Evolutionary conservation across 2,113 vertebrate genomes (phyloP).

Genomic region (Crotophaga sulcirostris): DNA sequence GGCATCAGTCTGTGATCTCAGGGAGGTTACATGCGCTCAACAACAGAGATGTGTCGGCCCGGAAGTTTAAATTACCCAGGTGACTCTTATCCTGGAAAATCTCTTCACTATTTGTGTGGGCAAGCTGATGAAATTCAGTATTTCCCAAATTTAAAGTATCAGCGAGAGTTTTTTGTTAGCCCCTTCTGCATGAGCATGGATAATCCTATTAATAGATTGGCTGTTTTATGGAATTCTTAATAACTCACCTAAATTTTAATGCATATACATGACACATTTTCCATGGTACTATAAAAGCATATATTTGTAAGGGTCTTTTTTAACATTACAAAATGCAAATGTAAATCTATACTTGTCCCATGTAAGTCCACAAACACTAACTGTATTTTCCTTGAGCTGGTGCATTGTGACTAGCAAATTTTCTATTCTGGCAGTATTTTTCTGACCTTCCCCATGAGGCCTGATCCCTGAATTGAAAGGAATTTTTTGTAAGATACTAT

Average conservation of each 20-base stretch:
- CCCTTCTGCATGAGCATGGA: not conserved
- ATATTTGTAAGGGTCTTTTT: not conserved
- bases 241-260: not conserved
- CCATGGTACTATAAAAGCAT: not conserved
- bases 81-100: slow-evolving; percentile 1
- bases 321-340: not conserved
- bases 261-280: not conserved
- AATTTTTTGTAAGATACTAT: not conserved
- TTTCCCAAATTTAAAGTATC: not conserved
- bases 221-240: not conserved
- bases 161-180: not conserved
- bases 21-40: not conserved
- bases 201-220: not conserved
- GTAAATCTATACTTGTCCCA: not conserved
- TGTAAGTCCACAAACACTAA: not conserved
- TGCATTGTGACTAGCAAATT: not conserved
- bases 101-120: not conserved
- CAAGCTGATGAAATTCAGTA: not conserved
- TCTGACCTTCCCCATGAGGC: not conserved
- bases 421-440: not conserved
- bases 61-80: not conserved
- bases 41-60: not conserved
- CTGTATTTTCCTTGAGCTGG: not conserved
- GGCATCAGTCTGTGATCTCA: not conserved
- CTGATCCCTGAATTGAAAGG: not conserved